Evolutionary conservation across 64 coral and sea anemone species (phyloP).

Genomic region (Montipora cactus): DNA sequence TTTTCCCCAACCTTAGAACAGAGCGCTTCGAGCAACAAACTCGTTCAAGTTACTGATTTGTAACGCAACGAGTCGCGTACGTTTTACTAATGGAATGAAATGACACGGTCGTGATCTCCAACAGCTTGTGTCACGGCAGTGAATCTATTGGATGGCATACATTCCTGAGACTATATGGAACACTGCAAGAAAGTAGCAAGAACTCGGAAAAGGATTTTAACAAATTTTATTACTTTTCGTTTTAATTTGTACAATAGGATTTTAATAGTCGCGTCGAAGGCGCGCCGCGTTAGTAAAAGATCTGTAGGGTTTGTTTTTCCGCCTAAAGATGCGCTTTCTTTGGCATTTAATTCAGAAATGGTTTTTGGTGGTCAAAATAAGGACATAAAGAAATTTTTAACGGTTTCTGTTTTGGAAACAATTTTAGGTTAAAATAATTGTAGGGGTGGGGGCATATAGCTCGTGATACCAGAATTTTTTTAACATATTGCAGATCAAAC

Average conservation of each 20-base stretch:
- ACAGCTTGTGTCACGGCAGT: not conserved
- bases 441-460: no score
- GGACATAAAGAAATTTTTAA: not conserved
- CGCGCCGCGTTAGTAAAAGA: no score
- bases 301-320: not conserved
- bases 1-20: conserved; percentile 37
- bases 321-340: not conserved
- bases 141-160: not conserved
- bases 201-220: not conserved
- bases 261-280: not conserved
- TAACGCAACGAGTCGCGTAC: not conserved
- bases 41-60: conserved; percentile 38
- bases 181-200: not conserved
- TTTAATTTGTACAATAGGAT: not conserved
- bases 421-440: not conserved
- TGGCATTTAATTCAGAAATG: not conserved
- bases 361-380: not conserved
- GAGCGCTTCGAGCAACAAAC: conserved; percentile 44
- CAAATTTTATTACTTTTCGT: not conserved
- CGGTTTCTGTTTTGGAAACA: not conserved
- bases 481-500: no score
- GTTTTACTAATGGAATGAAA: not conserved
- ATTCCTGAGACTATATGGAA: not conserved
- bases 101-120: not conserved
- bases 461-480: no score